These are phyloP conservation scores for Eristalis pertinax DNA, from an alignment of 2,888 invertebrate genomes.

Conservation along the genomic window DNA sequence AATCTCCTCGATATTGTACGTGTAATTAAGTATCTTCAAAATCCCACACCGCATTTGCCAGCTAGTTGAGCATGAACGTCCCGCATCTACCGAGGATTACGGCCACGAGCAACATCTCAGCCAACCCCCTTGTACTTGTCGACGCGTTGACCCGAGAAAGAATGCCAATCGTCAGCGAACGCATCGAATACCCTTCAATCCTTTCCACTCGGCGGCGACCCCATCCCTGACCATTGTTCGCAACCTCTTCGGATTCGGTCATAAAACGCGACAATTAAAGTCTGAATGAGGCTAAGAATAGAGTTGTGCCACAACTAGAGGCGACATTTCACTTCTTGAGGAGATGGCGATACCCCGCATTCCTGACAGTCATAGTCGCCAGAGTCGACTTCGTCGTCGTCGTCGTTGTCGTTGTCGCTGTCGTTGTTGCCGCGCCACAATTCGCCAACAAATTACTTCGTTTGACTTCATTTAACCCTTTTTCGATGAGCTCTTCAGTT, in stretches of 20 bases:
- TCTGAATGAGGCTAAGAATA: conserved; percentile 61
- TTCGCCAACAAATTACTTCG: conserved; percentile 75
- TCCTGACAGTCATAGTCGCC: neutral
- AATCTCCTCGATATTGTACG: conserved; percentile 63
- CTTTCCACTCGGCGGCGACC: neutral
- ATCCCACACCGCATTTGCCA: conserved; percentile 61
- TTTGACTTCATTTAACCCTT: conserved; percentile 80
- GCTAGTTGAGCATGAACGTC: conserved; percentile 66
- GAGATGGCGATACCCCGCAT: conserved; percentile 37
- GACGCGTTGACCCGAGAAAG: conserved; percentile 18
- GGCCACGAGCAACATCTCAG: neutral
- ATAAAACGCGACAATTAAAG: conserved; percentile 69
- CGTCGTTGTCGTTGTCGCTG: conserved; percentile 42
- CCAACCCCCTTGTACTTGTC: conserved; percentile 12
- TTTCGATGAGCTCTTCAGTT: conserved; percentile 68
- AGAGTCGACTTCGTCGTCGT: conserved; percentile 19
- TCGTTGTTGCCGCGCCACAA: conserved; percentile 20
- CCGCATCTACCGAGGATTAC: neutral
- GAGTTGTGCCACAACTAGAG: conserved; percentile 42
- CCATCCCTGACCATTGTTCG: conserved; percentile 15
- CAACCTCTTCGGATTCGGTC: conserved; percentile 46
- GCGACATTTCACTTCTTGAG: conserved; percentile 34
- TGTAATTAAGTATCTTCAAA: conserved; percentile 62
- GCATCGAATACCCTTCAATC: conserved; percentile 43
- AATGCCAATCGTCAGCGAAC: conserved; percentile 39